phyloP scores from a whole-genome alignment of 1,140 invertebrate genomes.

The Zaprionus ornatus region DNA sequence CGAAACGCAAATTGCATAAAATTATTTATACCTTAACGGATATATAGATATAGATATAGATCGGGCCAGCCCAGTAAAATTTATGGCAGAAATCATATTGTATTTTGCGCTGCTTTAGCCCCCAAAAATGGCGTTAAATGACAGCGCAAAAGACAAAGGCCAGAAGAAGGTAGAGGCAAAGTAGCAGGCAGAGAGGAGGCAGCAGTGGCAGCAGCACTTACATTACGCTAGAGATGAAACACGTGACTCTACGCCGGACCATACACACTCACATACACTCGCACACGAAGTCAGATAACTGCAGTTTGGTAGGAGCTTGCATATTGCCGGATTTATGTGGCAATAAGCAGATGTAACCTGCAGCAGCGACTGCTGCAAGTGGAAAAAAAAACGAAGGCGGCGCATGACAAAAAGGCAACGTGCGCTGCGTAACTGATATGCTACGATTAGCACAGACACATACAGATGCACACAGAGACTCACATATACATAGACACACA shows the following conservation, averaged over 20 bases:
- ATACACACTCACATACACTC: conserved; percentile 19
- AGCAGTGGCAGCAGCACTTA: conserved; percentile 45
- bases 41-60: conserved; percentile 10
- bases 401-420: conserved; percentile 51
- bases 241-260: conserved; percentile 55
- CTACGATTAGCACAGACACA: conserved; percentile 63
- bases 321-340: conserved; percentile 79
- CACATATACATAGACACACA: neutral
- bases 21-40: conserved; percentile 15
- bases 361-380: conserved; percentile 14
- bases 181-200: conserved; percentile 39
- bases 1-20: conserved; percentile 38
- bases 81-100: conserved; percentile 56
- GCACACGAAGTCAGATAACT: conserved; percentile 18
- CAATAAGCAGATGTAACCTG: conserved; percentile 79
- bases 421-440: conserved; percentile 77
- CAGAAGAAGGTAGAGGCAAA: neutral
- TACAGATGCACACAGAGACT: conserved; percentile 13
- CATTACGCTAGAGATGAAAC: conserved; percentile 69
- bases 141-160: conserved; percentile 22
- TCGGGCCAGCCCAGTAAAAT: conserved; percentile 26
- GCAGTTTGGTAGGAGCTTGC: conserved; percentile 49
- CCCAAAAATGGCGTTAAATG: conserved; percentile 38
- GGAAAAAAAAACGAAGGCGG: conserved; percentile 46
- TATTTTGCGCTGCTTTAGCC: conserved; percentile 29